These are phyloP conservation scores for Nephotettix cincticeps DNA, from an alignment of 1,140 invertebrate genomes.

Conservation along the genomic window DNA sequence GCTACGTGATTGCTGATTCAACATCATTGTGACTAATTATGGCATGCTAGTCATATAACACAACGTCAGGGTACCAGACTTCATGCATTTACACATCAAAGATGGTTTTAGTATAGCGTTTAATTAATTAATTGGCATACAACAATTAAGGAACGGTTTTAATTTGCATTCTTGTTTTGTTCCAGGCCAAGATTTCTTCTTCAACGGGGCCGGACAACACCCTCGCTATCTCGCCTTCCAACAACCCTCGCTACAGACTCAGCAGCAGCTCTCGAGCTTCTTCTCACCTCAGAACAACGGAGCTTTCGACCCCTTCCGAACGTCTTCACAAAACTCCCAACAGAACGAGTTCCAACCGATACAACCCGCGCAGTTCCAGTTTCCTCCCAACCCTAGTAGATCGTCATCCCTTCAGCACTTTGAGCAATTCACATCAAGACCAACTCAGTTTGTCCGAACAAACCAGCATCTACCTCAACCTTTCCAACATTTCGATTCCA, in stretches of 20 bases:
- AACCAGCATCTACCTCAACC: constrained; percentile 39
- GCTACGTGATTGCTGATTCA: too few species aligned
- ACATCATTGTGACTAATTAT: too few species aligned
- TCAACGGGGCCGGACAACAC: constrained; percentile 29
- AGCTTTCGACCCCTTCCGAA: constrained; percentile 32
- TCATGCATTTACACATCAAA: too few species aligned
- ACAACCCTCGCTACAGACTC: constrained; percentile 28
- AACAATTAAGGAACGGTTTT: too few species aligned
- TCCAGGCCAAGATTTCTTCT: constrained; percentile 38
- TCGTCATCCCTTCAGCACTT: constrained; percentile 5
- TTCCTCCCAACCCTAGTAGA: constrained; percentile 8
- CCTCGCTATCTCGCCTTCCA: constrained; percentile 29
- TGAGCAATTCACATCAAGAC: neutral
- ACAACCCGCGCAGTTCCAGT: constrained; percentile 23
- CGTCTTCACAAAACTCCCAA: constrained; percentile 14
- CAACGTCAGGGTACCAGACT: too few species aligned
- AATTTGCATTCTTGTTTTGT: too few species aligned
- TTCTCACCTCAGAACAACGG: constrained; percentile 28
- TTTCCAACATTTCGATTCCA: constrained; percentile 33
- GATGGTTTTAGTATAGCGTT: too few species aligned
- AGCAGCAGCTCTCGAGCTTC: constrained; percentile 33
- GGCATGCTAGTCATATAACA: too few species aligned
- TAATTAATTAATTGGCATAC: too few species aligned
- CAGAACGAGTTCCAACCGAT: constrained; percentile 18
- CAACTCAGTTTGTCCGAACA: constrained; percentile 32